Conservation (phyloP, 92 coral and sea anemone species). For the Paragorgia papillata region DNA sequence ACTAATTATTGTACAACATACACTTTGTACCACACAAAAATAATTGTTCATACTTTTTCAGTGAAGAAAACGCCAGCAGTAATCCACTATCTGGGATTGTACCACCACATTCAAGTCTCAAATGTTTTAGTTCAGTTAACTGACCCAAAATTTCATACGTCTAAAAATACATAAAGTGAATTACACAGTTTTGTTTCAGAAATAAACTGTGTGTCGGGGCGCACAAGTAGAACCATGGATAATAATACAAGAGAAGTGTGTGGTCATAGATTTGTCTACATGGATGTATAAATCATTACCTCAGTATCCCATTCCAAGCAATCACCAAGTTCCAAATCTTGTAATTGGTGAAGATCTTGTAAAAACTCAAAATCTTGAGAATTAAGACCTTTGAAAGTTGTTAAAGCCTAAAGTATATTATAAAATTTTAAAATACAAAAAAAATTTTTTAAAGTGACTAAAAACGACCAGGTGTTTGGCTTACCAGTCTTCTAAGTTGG, state of each 20-base stretch:
- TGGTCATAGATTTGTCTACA: no score
- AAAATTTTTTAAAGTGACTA: not conserved
- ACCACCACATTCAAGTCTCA: slow-evolving; percentile 62
- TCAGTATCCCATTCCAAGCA: slow-evolving; percentile 67
- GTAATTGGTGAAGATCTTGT: slow-evolving; percentile 41
- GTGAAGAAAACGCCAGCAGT: slow-evolving; percentile 40
- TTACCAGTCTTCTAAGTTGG: slow-evolving; percentile 68
- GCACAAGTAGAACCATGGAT: no score
- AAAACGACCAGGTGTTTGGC: not conserved
- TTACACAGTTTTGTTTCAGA: no score
- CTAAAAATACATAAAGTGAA: slow-evolving; percentile 30
- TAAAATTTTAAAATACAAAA: not conserved
- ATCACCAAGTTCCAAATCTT: slow-evolving; percentile 70
- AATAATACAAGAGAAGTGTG: no score
- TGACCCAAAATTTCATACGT: slow-evolving; percentile 51
- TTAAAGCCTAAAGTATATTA: slow-evolving; percentile 50
- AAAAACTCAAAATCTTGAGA: slow-evolving; percentile 60
- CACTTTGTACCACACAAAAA: no score
- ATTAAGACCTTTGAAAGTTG: slow-evolving; percentile 58
- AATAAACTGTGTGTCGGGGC: no score
- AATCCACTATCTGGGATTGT: slow-evolving; percentile 42
- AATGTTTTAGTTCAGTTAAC: slow-evolving; percentile 48
- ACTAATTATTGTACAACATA: no score
- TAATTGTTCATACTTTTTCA: slow-evolving; percentile 55
- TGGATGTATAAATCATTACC: no score